Evolutionary conservation across 2,888 invertebrate genomes (phyloP), one percentile per base, ranked within the genome.

Genomic region (Drosophila anceps): DNA sequence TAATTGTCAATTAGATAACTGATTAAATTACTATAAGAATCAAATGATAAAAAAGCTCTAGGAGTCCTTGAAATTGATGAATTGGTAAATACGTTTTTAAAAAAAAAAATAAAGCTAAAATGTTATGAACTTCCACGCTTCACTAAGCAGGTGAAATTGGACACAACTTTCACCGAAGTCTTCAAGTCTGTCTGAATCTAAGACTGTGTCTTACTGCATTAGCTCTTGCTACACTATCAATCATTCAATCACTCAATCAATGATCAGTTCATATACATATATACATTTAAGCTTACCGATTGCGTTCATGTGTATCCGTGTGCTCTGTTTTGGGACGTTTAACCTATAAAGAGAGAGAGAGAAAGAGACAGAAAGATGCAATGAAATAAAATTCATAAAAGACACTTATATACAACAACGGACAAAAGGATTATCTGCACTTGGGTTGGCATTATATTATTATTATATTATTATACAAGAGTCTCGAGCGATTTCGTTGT

Each of bases 301-400:
- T 95, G 92, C 95, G 94, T 88, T 95, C 95, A 94, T 95, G 94
- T 74, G 94, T 92, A 92, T 95, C 94, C 91, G 94, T 94, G 78
- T 95, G 93, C 91, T 96, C 96, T 83, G 94, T 94, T 93, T 95
- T 94, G 84, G 95, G 94, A 93, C 96, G 94, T 94, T 96, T 96
- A 93, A 95, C 95, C 96, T 96, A 94, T 53, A 95, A 95, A 18
- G 93, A 75, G 31, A 18, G 93, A 75, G 31, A 64, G 50, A 43
- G 20, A 24, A 24, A 39, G 27, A 53, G 51, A 69, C 44, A 58
- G 61, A 37, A 10, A 54, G 58, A 71, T 12, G 29, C 9, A 55
- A 69, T 58, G 35, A 54, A 43, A 41, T 27, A 53, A 39, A 50
- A 33, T 41, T 31, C 12, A 43, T 20, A 7, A 31, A 4, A 43